Evolutionary conservation across 2,113 vertebrate species (phyloP).

Genomic region (Eleginops maclovinus): DNA sequence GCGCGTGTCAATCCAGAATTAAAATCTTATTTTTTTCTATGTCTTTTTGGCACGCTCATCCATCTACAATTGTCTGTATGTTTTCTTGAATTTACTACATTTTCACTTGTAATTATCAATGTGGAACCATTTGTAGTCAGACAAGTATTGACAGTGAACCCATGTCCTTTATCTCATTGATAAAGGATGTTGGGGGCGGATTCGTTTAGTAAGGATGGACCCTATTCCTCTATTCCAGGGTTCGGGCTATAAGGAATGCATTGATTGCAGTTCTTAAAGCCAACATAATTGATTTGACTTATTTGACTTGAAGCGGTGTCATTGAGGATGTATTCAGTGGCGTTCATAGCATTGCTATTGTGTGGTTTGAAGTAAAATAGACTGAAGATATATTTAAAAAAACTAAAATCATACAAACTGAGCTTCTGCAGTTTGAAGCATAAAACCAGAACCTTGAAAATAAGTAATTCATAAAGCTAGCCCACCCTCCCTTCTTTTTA

Average conservation of each 20-base stretch:
- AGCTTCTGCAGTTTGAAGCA: neutral
- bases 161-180: neutral
- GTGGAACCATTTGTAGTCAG: neutral
- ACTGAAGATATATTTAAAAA: neutral
- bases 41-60: too few relatives aligned
- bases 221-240: too few relatives aligned
- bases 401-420: too few relatives aligned
- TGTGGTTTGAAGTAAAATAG: neutral
- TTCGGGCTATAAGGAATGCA: neutral
- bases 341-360: neutral
- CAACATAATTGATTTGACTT: neutral
- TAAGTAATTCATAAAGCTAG: neutral
- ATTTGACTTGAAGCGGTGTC: neutral
- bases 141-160: neutral
- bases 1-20: too few relatives aligned
- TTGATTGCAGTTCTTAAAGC: neutral
- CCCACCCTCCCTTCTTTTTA: neutral
- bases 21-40: too few relatives aligned
- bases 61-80: too few relatives aligned
- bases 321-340: neutral
- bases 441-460: slow-evolving; percentile 1
- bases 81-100: neutral
- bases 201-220: too few relatives aligned
- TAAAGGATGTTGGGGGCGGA: neutral
- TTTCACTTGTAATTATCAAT: neutral